Conservation (phyloP, 2,888 invertebrate species). For the Drosophila sordidula region DNA sequence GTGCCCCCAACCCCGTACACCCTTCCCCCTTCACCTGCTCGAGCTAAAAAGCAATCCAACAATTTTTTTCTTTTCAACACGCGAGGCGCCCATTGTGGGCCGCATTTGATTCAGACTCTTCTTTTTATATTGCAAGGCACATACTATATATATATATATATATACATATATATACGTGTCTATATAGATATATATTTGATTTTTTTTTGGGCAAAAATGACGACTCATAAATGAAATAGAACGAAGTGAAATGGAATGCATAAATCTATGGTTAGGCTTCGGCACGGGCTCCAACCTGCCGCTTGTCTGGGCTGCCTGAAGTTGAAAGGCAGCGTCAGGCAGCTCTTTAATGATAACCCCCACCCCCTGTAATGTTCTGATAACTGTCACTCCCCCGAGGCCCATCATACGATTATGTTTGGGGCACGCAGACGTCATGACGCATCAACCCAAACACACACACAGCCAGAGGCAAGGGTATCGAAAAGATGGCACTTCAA, state of each 20-base stretch:
- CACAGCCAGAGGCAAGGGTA: neutral
- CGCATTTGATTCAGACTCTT: constrained; percentile 12
- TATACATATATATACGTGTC: constrained; percentile 1
- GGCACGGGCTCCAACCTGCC: constrained; percentile 2
- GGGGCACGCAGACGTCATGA: constrained; percentile 56
- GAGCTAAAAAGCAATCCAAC: constrained; percentile 71
- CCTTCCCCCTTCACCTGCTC: constrained; percentile 28
- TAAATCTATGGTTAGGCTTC: constrained; percentile 44
- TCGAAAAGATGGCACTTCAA: constrained; percentile 47
- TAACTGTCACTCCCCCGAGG: constrained; percentile 52
- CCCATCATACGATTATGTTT: constrained; percentile 11
- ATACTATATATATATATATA: constrained; percentile 4
- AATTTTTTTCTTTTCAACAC: constrained; percentile 68
- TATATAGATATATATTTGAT: constrained; percentile 24
- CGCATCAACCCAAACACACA: constrained; percentile 41
- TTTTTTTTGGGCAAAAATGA: constrained; percentile 56
- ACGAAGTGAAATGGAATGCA: constrained; percentile 58
- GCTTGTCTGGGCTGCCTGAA: constrained; percentile 37
- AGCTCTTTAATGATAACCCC: constrained; percentile 70
- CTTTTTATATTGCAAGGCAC: neutral
- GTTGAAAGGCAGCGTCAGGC: constrained; percentile 50
- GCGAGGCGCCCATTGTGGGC: constrained; percentile 54
- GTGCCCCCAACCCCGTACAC: constrained; percentile 19
- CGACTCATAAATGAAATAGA: constrained; percentile 75
- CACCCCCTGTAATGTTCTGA: constrained; percentile 38